Evolutionary conservation across 2,113 vertebrate species (phyloP).

Genomic region (Craseonycteris thonglongyai): DNA sequence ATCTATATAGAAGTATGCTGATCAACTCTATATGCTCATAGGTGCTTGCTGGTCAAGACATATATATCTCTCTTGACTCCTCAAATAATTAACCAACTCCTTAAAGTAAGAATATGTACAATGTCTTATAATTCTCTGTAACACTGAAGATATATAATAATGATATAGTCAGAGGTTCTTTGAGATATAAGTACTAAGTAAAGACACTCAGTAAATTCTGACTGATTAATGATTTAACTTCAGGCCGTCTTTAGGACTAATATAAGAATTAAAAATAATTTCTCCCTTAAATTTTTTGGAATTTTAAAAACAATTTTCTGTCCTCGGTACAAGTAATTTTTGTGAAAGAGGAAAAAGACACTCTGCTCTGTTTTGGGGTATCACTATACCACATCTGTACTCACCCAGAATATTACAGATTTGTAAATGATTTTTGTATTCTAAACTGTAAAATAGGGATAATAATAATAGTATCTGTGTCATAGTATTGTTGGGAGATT

Average conservation of each 20-base stretch:
- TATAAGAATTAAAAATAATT: slow-evolving; percentile 29
- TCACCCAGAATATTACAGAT: neutral
- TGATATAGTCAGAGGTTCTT: neutral
- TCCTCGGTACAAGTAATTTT: neutral
- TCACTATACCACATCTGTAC: neutral
- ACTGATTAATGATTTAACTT: slow-evolving; percentile 2
- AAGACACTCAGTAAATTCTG: slow-evolving; percentile 9
- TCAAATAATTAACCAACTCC: slow-evolving; percentile 19
- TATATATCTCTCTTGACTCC: slow-evolving; percentile 9
- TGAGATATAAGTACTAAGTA: slow-evolving; percentile 10
- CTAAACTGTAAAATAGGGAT: slow-evolving; percentile 56
- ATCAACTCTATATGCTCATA: neutral
- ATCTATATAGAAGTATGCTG: neutral
- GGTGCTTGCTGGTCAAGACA: neutral
- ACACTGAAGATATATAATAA: neutral
- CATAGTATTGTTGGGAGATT: neutral
- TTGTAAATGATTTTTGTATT: slow-evolving; percentile 34
- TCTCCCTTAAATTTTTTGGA: slow-evolving; percentile 4
- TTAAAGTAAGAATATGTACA: neutral
- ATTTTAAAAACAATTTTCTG: slow-evolving; percentile 48
- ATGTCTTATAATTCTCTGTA: neutral
- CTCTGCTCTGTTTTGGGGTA: neutral
- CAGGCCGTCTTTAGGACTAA: slow-evolving; percentile 32
- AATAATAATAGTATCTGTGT: slow-evolving; percentile 47
- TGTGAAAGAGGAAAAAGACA: neutral